Evolutionary conservation across 2,888 invertebrate species (phyloP), one percentile per base, ranked within the genome.

Genomic region (Caenorhabditis wallacei): DNA sequence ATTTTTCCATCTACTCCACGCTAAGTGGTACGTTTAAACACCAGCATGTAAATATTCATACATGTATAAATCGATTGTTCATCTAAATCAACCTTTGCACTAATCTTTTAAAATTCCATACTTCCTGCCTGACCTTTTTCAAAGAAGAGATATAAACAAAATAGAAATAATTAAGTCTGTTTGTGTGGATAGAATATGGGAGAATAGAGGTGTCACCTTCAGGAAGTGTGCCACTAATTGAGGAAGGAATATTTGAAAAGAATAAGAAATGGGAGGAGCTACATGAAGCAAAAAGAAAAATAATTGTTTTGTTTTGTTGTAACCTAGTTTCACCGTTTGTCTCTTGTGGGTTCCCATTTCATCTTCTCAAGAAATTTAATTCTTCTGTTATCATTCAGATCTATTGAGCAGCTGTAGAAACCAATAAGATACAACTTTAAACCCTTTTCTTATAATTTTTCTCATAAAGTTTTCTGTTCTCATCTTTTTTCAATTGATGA

Each of bases 211-310:
- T 66, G 53, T 53, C 66, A 66, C 53, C 53, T 37, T n/a, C 53
- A 66, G 66, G 66, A 66, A 66, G 66, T 66, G 35, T 35, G 66
- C 53, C 66, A 37, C 53, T 66, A 53, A 66, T 66, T 66, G 66
- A 53, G 66, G 66, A 53, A 66, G 66, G 66, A 66, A 66, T 66
- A 51, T 53, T 53, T 66, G 53, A 66, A 40, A 24, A 53, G 35
- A 51, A 22, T 24, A 35, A 53, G 22, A 37, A 66, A 53, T 53
- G 66, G 53, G 66, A 11, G 53, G 66, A 66, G 48, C 37, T 35
- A 64, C 10, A 30, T 46, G 26, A 43, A 13, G 61, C 43, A 43
- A 43, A 24, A 26, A 43, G 43, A 43, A 61, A 61, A 61, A 61
- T 66, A 66, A 66, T 53, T 66, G 66, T 35, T 66, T 22, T 66